Evolutionary conservation across 2,888 invertebrate genomes (phyloP), one percentile per base, ranked within the genome.

Genomic region (Cephus spinipes): DNA sequence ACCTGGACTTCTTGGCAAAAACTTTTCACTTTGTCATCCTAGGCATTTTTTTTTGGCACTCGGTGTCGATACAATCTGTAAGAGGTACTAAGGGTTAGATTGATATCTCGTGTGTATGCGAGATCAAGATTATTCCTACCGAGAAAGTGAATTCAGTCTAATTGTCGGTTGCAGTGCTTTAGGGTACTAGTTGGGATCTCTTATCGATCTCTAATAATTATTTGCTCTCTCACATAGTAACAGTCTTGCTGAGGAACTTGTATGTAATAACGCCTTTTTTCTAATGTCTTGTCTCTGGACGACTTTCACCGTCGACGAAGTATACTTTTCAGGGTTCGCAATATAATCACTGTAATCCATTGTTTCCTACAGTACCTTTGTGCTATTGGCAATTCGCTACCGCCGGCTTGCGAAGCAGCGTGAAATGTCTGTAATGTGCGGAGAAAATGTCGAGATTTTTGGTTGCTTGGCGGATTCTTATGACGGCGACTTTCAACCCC

Each of bases 151-250:
- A 55, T 55, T 55, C 23, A 55, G 23, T 55, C 55, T 55, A 55
- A 55, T 55, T 55, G 23, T 55, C 23, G 55, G 80, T 71, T 77
- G 12, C 75, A 32, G 34, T 40, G 74, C 80, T 80, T 77, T 79
- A 79, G 77, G 77, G 79, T 79, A 80, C 79, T 74, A 74, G 74
- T 76, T 76, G 77, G 76, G 6, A 23, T 55, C 9, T 55, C 9
- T 9, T 23, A 9, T 55, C 9, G 55, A 55, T 2, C 23, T 55
- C 9, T 23, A 55, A 55, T 55, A 55, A 55, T 23, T 55, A 55
- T 15, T 55, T 55, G 23, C 55, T 55, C 55, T 40, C 40, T 55
- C 55, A 6, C 55, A 9, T 23, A 23, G 55, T 23, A 23, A 55
- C 55, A 55, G 23, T 55, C 40, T 23, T 55, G 40, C 55, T 9